phyloP scores from a whole-genome alignment of 2,797 vertebrate genomes.

The Eutrigla gurnardus region DNA sequence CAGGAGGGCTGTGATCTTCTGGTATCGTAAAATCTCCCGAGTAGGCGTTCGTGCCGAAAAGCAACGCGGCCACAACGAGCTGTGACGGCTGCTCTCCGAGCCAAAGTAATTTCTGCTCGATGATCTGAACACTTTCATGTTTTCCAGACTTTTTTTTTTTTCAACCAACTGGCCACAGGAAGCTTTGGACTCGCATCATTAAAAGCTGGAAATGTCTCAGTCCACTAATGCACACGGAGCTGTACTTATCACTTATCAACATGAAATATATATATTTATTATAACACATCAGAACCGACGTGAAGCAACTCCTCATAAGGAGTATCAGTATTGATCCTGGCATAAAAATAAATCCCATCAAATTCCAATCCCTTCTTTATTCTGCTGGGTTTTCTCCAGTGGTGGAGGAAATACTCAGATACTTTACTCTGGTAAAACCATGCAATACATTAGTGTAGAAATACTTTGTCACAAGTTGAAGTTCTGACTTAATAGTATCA shows the following conservation, averaged over 20 bases:
- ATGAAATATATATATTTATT: too few relatives aligned
- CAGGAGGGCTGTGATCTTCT: background rate
- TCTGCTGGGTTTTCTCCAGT: too few relatives aligned
- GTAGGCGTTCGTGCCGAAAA: background rate
- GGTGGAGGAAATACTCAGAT: too few relatives aligned
- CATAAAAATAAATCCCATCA: too few relatives aligned
- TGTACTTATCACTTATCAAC: background rate
- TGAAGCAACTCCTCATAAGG: too few relatives aligned
- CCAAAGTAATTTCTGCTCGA: slow-evolving; percentile 35
- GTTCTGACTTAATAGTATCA: too few relatives aligned
- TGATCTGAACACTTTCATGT: slow-evolving; percentile 40
- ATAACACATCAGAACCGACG: background rate
- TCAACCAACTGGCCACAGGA: slow-evolving; percentile 9
- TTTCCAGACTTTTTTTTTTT: slow-evolving; percentile 39
- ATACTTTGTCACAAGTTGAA: too few relatives aligned
- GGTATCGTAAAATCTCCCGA: slow-evolving; percentile 17
- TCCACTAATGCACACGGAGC: background rate
- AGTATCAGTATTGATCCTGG: too few relatives aligned
- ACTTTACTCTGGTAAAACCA: too few relatives aligned
- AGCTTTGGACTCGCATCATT: background rate
- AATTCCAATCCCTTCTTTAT: too few relatives aligned
- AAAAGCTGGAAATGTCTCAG: slow-evolving; percentile 18
- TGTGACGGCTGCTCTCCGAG: slow-evolving; percentile 37
- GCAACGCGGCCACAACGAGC: slow-evolving; percentile 1
- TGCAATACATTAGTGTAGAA: too few relatives aligned